These are phyloP conservation scores for Tyrannus savana DNA, from an alignment of 2,113 vertebrate species.

Conservation along the genomic window DNA sequence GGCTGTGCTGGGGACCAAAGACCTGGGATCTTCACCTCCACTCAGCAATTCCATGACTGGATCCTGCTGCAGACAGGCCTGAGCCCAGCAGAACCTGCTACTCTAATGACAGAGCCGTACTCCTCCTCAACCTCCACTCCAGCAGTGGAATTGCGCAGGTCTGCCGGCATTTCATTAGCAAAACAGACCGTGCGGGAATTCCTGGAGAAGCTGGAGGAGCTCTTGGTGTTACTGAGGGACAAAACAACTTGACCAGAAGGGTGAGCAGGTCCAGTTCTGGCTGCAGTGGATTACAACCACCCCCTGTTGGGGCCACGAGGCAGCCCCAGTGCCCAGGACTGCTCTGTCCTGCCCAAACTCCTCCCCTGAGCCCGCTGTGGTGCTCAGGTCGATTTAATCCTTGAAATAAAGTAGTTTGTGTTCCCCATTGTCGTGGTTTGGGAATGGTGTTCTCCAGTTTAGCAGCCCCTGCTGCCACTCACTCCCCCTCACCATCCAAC, in stretches of 20 bases:
- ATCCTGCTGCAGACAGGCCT: neutral
- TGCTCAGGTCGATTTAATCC: neutral
- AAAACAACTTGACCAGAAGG: neutral
- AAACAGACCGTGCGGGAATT: accelerated
- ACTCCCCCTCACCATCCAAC: neutral
- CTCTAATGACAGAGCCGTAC: too few species aligned
- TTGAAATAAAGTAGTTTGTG: neutral
- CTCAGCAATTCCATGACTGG: neutral
- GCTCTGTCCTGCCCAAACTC: too few species aligned
- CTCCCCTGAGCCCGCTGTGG: too few species aligned
- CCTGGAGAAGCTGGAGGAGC: neutral
- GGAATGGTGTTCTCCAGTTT: neutral
- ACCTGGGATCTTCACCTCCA: neutral
- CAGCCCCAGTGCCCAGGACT: too few species aligned
- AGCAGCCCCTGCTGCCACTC: too few species aligned
- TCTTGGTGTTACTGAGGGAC: neutral
- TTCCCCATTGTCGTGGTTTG: neutral
- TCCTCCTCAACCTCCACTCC: neutral
- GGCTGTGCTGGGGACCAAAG: neutral
- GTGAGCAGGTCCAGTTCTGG: too few species aligned
- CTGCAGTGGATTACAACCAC: too few species aligned
- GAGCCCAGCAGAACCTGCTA: accelerated
- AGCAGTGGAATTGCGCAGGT: too few species aligned
- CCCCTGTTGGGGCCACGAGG: too few species aligned
- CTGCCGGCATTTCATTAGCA: neutral